A percentile compares a stretch with the other conserved stretches of the same genome.
Conservation (phyloP, 2,888 invertebrate species). For the Odontothrips loti region DNA sequence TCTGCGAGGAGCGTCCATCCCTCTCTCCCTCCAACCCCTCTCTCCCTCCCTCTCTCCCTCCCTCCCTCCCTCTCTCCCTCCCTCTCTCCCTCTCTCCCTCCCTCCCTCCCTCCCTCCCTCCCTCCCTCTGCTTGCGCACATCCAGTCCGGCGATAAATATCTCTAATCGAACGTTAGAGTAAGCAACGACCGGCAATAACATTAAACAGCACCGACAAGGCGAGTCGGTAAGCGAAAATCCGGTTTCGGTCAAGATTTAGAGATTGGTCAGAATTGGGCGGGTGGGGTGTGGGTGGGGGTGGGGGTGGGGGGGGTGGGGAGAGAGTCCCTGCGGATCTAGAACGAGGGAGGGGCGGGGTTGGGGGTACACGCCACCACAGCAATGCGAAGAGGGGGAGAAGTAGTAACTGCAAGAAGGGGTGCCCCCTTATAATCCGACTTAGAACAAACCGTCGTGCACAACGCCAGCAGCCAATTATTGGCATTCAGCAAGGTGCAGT, state of each 20-base stretch:
- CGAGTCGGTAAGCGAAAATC: conserved; percentile 7
- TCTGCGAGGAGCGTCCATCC: background rate
- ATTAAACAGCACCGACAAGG: conserved; percentile 7
- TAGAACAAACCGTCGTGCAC: no score
- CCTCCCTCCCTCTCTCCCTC: background rate
- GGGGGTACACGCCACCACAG: no score
- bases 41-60: background rate
- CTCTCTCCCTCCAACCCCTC: no score
- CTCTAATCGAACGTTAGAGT: conserved; percentile 16
- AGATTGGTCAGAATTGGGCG: background rate
- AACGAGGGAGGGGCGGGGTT: no score
- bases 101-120: background rate
- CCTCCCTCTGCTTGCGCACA: background rate
- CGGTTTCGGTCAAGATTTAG: conserved; percentile 16
- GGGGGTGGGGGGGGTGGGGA: background rate
- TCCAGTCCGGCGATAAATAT: background rate
- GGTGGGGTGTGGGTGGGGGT: background rate
- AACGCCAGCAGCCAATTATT: no score
- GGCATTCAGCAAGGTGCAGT: no score
- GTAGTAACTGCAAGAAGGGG: no score
- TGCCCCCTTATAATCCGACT: no score
- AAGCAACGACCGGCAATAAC: conserved; percentile 21
- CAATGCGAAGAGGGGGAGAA: no score
- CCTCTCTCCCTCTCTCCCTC: background rate
- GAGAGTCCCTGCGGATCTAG: no score